A percentile compares a stretch with the other conserved stretches of the same genome.
Evolutionary conservation across 2,797 vertebrate species (phyloP).

Genomic region (Cheirogaleus major): DNA sequence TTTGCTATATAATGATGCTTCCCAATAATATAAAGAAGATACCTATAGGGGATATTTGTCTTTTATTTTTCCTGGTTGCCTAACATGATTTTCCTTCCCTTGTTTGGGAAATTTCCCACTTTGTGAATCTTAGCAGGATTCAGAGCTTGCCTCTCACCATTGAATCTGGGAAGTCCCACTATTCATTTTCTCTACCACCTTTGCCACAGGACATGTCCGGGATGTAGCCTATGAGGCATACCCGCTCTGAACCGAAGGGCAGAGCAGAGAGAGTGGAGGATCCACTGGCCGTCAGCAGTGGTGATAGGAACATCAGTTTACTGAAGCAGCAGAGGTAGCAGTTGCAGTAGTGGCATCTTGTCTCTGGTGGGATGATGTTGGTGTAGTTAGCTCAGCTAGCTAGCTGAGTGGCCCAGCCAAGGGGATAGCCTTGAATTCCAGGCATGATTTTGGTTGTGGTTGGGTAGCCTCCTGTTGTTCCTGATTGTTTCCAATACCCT

Average conservation of each 20-base stretch:
- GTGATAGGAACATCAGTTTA: not conserved
- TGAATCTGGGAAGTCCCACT: not conserved
- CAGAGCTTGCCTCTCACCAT: not conserved
- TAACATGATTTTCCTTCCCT: not conserved
- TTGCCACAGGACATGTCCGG: not conserved
- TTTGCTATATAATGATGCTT: not conserved
- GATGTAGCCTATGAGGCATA: not conserved
- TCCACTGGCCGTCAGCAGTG: not conserved
- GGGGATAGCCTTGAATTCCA: not conserved
- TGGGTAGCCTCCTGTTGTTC: not conserved
- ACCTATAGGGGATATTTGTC: not conserved
- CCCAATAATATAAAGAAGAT: not conserved
- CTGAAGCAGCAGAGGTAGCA: not conserved
- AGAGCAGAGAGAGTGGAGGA: not conserved
- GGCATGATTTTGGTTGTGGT: not conserved
- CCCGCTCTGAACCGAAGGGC: not conserved
- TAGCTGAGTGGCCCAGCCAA: not conserved
- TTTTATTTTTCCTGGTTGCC: not conserved
- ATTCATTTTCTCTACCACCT: not conserved
- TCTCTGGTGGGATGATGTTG: not conserved
- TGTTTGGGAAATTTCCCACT: constrained; percentile 3
- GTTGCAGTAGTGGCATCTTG: not conserved
- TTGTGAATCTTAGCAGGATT: constrained; percentile 34
- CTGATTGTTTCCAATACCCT: not conserved
- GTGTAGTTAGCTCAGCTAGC: not conserved